Evolutionary conservation across 2,113 vertebrate genomes (phyloP), one percentile per base, ranked within the genome.

Genomic region (Platanista minor): DNA sequence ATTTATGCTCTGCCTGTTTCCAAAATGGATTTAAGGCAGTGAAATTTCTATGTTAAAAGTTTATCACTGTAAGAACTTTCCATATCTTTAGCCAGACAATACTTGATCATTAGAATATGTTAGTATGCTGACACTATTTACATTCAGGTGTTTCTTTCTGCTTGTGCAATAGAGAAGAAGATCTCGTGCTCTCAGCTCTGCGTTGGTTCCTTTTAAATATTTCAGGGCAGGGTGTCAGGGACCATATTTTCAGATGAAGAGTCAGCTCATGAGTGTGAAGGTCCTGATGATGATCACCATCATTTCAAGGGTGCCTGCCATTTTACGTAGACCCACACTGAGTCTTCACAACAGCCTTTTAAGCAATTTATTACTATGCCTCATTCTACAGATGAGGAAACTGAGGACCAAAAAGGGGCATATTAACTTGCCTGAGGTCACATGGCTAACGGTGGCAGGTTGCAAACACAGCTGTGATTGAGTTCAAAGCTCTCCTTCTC

Each of bases 11-110:
- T 36, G 52, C 64, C 96, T 95, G 9, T 96, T 97, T 96, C 96
- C 96, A 96, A 96, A 98, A 94, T 94, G 92, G 83, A 84, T 93
- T 95, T 95, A 93, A 92, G 82, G 86, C 52, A n/a, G 14, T 4
- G 18, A 81, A 94, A 97, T 97, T 97, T 97, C 95, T 96, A 23
- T 92, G 93, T 96, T 97, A 96, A 97, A 97, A 96, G 96, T 96
- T 96, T 52, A 97, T 97, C 39, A 85, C 62, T 41, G 21, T n/a
- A 61, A 97, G 97, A 96, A 85, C 84, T 97, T 96, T 95, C 96
- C 87, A 4, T 29, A 87, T 94, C 92, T 93, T 92, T 78, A 81
- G 93, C 82, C 82, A 96, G 89, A 75, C 62, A 80, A 31, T 17
- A 20, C 72, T 49, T 20, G 18, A 77, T 85, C 81, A 52, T 69